A percentile compares a stretch with the other conserved stretches of the same genome.
These are phyloP conservation scores for Eristalinus aeneus DNA, from an alignment of 2,888 invertebrate species.

Conservation along the genomic window DNA sequence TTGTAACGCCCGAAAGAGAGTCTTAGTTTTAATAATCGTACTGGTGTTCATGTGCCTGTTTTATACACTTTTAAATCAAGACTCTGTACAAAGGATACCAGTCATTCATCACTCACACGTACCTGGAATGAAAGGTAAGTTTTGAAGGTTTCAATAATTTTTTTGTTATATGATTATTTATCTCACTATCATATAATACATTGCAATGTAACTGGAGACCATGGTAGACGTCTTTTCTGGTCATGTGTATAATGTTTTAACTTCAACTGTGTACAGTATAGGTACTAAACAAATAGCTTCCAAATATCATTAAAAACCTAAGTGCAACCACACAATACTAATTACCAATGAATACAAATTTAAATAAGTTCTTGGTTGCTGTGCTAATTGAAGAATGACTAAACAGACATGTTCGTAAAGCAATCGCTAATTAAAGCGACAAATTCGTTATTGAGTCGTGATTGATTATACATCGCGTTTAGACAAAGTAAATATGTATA, in stretches of 20 bases:
- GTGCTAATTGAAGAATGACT: background rate
- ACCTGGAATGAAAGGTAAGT: slow-evolving; percentile 78
- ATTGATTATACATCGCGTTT: background rate
- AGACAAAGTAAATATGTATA: background rate
- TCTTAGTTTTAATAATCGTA: slow-evolving; percentile 60
- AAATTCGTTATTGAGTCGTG: background rate
- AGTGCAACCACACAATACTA: background rate
- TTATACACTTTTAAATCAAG: slow-evolving; percentile 72
- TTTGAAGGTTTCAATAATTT: background rate
- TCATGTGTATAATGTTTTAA: slow-evolving; percentile 20
- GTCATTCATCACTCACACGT: slow-evolving; percentile 78
- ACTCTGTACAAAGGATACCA: slow-evolving; percentile 74
- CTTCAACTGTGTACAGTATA: slow-evolving; percentile 34
- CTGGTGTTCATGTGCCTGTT: slow-evolving; percentile 73
- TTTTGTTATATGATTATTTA: slow-evolving; percentile 35
- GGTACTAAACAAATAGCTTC: slow-evolving; percentile 41
- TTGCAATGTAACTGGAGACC: slow-evolving; percentile 44
- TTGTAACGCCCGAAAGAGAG: slow-evolving; percentile 58
- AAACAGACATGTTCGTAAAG: background rate
- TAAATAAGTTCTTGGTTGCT: background rate
- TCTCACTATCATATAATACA: slow-evolving; percentile 50
- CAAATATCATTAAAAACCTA: background rate
- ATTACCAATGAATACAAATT: too few relatives aligned
- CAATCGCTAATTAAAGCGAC: background rate
- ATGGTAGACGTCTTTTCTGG: slow-evolving; percentile 56